Conservation (phyloP, 2,888 invertebrate genomes). For the Dynastes grantii region DNA sequence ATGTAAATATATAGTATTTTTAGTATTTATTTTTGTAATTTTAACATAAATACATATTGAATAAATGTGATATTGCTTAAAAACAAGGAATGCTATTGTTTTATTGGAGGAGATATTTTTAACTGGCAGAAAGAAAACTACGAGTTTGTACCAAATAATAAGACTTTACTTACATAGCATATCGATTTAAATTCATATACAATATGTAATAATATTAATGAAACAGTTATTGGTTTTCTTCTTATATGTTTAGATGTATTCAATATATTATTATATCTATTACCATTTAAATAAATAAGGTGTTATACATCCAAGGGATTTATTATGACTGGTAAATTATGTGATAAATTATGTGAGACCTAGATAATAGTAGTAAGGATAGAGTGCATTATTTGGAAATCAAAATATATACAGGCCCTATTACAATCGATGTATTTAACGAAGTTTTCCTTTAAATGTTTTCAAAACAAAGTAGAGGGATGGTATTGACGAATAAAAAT, state of each 20-base stretch:
- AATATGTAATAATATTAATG: constrained; percentile 27
- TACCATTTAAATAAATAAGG: not conserved
- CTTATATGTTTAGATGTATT: constrained; percentile 29
- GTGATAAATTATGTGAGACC: not conserved
- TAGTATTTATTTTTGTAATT: constrained; percentile 36
- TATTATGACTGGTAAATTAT: not conserved
- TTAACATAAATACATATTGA: not conserved
- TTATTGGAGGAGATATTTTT: no score
- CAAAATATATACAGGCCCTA: constrained; percentile 18
- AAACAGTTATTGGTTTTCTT: constrained; percentile 4
- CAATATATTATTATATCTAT: constrained; percentile 10
- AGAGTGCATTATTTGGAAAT: constrained; percentile 1
- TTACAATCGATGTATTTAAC: constrained; percentile 10
- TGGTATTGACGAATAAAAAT: not conserved
- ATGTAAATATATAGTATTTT: not conserved
- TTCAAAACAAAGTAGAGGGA: not conserved
- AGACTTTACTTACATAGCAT: constrained; percentile 49
- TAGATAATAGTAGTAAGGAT: not conserved
- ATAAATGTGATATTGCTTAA: constrained; percentile 1
- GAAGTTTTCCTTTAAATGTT: not conserved
- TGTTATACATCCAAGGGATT: constrained; percentile 11
- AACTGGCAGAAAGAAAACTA: constrained; percentile 9
- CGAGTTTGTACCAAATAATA: constrained; percentile 46
- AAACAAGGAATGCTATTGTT: not conserved
- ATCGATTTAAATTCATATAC: constrained; percentile 48